Evolutionary conservation across 2,797 vertebrate species (phyloP).

Genomic region (Myotis pilosus): DNA sequence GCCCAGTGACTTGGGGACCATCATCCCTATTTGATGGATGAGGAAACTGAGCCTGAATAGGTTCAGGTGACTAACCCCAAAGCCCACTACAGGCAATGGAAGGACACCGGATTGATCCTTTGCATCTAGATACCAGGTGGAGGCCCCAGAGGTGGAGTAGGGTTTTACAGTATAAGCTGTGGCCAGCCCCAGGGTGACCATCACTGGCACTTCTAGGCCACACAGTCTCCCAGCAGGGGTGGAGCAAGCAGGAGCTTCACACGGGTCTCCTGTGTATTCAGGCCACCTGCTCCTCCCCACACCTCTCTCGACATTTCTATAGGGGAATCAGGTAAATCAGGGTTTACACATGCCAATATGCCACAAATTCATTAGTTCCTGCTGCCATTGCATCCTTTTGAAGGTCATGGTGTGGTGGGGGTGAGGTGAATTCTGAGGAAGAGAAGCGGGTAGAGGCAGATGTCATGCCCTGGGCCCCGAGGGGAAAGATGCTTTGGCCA

Average conservation of each 20-base stretch:
- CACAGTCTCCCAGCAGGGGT: too few species aligned
- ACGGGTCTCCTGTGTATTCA: too few species aligned
- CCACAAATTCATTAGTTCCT: fast-evolving
- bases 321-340: background rate
- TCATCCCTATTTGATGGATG: too few species aligned
- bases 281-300: background rate
- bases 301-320: background rate
- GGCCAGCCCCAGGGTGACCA: background rate
- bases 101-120: background rate
- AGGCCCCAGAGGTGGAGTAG: background rate
- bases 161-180: background rate
- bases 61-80: background rate
- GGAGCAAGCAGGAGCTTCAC: background rate
- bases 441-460: background rate
- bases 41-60: background rate
- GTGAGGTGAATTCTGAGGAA: background rate
- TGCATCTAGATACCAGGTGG: background rate
- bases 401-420: background rate
- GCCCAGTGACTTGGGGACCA: too few species aligned
- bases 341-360: background rate
- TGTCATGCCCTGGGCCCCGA: background rate
- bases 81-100: background rate
- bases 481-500: background rate
- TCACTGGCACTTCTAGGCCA: background rate
- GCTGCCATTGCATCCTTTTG: background rate